Percentiles rank a stretch among this genome's conserved stretches.
phyloP scores from a whole-genome alignment of 2,113 vertebrate species.

The Cathartes aura region DNA sequence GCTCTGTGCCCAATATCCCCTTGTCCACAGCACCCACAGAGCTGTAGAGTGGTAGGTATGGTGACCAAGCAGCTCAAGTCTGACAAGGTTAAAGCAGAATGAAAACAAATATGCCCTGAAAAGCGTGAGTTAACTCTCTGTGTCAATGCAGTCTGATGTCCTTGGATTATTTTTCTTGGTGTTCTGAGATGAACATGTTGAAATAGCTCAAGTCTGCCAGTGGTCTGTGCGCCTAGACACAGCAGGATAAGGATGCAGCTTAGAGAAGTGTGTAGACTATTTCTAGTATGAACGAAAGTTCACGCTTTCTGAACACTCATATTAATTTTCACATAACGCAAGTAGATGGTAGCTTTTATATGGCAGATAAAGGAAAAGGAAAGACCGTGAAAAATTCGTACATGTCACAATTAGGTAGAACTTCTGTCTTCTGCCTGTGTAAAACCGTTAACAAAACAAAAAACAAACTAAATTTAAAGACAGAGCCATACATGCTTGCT shows the following conservation, averaged over 20 bases:
- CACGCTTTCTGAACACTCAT: background rate
- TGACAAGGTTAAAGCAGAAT: background rate
- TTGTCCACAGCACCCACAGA: background rate
- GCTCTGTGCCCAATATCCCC: background rate
- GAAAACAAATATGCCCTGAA: background rate
- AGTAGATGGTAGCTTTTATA: background rate
- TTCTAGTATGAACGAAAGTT: background rate
- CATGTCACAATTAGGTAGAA: background rate
- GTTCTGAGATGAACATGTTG: background rate
- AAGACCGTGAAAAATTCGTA: background rate
- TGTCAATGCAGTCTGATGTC: background rate
- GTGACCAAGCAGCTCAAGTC: background rate
- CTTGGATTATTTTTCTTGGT: background rate
- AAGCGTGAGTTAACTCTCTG: background rate
- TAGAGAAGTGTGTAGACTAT: background rate
- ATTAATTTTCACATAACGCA: background rate
- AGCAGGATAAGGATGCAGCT: background rate
- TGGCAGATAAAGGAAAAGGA: background rate
- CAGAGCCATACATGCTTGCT: rapidly evolving
- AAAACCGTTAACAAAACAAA: background rate
- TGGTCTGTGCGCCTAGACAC: background rate
- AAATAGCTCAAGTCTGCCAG: background rate
- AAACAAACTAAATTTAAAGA: background rate
- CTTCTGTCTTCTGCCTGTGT: background rate
- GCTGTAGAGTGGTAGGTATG: no score